phyloP scores from a whole-genome alignment of 2,797 vertebrate genomes.

The Pipistrellus nathusii region DNA sequence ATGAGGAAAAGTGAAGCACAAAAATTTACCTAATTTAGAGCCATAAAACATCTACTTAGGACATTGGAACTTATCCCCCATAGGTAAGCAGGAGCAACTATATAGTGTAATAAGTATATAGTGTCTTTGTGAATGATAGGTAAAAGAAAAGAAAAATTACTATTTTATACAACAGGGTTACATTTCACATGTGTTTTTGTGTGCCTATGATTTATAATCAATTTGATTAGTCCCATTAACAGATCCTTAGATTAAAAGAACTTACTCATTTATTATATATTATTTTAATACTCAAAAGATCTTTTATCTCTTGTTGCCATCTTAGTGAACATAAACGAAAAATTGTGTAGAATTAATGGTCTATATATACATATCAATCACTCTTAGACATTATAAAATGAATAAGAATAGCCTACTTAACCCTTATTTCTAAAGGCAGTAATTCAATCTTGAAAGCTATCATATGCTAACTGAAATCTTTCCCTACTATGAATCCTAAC shows the following conservation, averaged over 20 bases:
- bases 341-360: background rate
- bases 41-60: background rate
- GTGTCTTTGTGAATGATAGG: background rate
- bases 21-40: constrained; percentile 3
- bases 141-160: constrained; percentile 45
- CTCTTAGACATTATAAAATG: constrained; percentile 22
- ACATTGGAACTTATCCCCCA: background rate
- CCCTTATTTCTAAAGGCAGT: background rate
- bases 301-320: constrained; percentile 42
- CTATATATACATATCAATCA: background rate
- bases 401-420: constrained; percentile 13
- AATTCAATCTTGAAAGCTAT: constrained; percentile 50
- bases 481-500: constrained; percentile 18
- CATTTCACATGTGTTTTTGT: constrained; percentile 31
- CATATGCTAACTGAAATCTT: background rate
- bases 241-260: constrained; percentile 9
- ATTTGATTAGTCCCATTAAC: background rate
- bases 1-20: background rate
- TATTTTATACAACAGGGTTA: constrained; percentile 11
- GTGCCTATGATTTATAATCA: constrained; percentile 11
- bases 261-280: constrained; percentile 10
- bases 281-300: constrained; percentile 40
- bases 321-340: constrained; percentile 15
- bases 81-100: background rate
- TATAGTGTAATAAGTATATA: background rate